Base-by-base conservation (phyloP, 2,888 invertebrate species). In the Hydropsyche betteni region DNA sequence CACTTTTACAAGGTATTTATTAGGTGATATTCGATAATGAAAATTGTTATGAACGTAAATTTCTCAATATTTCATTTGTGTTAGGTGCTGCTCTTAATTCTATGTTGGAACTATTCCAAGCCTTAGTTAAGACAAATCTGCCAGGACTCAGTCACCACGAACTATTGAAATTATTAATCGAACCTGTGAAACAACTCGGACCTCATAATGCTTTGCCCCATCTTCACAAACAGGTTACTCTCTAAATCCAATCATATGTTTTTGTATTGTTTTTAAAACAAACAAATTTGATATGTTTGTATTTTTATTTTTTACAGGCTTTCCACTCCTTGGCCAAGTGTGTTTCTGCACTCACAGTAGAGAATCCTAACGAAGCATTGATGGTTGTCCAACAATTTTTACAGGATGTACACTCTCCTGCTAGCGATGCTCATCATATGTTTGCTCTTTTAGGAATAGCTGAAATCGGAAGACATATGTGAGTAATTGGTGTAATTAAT, bases 311-410 rank as follows among this genome's bases (percentile, higher is more conserved):
- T 75, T 73, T 38, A 79, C 90, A 93, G 87, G 97, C 98, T 16
- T 98, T 95, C 87, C 96, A 97, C 85, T 98, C 98, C 34, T 89
- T 99, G 81, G 98, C 99, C 5, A 98, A 98, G 84, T 98, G 97
- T 84, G 96, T 98, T 74, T 98, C 98, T 5, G 96, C 97, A 0
- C 90, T 99, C 74, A 96, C 96, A 12, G 91, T 95, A 73, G 92
- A 93, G 69, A 93, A 94, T 82, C 90, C 90, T 4, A 85, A 89
- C 52, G 92, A 94, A 82, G 93, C 93, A 1, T 85, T 91, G 33
- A 88, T 89, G 14, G 88, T 91, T 64, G 80, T 77, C 8, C 79
- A 78, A 52, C 84, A 90, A 81, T 89, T 92, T 80, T 89, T 94
- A 80, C 89, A 89, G 77, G 94, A 95, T 83, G 91, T 94, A 14